Base-by-base conservation (phyloP, 2,888 invertebrate species). In the Ischnura elegans region DNA sequence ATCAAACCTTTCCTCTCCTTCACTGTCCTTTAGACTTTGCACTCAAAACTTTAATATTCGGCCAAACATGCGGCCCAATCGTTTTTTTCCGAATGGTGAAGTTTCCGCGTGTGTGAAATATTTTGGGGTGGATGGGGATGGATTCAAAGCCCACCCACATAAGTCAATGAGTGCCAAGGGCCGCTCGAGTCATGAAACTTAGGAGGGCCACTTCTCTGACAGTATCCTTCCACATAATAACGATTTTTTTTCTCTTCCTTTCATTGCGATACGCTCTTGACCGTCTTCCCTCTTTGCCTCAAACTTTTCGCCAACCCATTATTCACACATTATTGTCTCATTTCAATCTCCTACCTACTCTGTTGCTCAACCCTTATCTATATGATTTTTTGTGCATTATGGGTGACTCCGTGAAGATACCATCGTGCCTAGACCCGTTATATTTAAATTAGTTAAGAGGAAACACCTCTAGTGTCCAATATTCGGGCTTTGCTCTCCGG, bases 1-100 rank as follows among this genome's bases (percentile, higher is more conserved):
- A 25, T 25, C 61, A 61, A 61, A 0, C 61, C 10, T 36, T 10
- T 43, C 85, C 85, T 85, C 85, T 21, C 45, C 61, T 45, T 43
- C n/a, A n/a, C n/a, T n/a, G n/a, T n/a, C n/a, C 43, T 61, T n/a
- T 19, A 25, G 45, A 45, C 90, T 90, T 61, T n/a, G 90, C 90
- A 90, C 90, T 90, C 61, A 25, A 90, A 90, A 90, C 90, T 90
- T 90, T 90, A 90, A 90, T 90, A 90, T 90, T 90, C 90, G 90
- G 61, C 61, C 61, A 66, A 90, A 90, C 90, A 90, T 66, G 90
- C 90, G 43, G 90, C n/a, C 61, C 76, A 61, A 43, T 25, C 45
- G 43, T 61, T 55, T 61, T 43, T n/a, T n/a, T n/a, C n/a, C 43
- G 25, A 36, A 90, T 61, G 90, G 90, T n/a, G n/a, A n/a, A n/a